phyloP scores from a whole-genome alignment of 2,113 vertebrate species.

The Poecile atricapillus region DNA sequence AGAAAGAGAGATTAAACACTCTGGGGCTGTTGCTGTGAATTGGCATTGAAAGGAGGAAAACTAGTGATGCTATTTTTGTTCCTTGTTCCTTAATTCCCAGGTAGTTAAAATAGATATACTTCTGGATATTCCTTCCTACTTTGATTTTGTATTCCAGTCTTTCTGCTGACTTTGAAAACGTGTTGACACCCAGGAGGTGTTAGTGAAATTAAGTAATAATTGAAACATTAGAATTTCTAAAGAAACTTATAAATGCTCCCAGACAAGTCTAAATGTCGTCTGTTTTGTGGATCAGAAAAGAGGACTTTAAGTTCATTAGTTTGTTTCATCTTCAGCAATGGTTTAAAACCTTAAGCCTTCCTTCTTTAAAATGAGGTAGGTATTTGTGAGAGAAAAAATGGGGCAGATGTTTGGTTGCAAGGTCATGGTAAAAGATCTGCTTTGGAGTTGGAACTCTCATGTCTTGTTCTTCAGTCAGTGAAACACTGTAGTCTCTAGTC shows the following conservation, averaged over 20 bases:
- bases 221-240: background rate
- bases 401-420: background rate
- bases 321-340: background rate
- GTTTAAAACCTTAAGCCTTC: background rate
- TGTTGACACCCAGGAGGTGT: background rate
- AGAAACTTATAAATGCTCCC: background rate
- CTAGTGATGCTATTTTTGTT: background rate
- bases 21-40: background rate
- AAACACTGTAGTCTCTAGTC: background rate
- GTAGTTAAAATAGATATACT: background rate
- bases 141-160: background rate
- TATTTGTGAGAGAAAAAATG: background rate
- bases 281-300: background rate
- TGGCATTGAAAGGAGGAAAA: background rate
- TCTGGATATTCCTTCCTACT: background rate
- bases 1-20: background rate
- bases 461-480: background rate
- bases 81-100: background rate
- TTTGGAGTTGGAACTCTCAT: background rate
- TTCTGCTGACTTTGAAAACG: background rate
- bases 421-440: background rate
- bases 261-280: background rate
- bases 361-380: background rate
- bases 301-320: background rate
- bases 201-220: background rate